Evolutionary conservation across 2,797 vertebrate species (phyloP).

Genomic region (Margarornis squamiger): DNA sequence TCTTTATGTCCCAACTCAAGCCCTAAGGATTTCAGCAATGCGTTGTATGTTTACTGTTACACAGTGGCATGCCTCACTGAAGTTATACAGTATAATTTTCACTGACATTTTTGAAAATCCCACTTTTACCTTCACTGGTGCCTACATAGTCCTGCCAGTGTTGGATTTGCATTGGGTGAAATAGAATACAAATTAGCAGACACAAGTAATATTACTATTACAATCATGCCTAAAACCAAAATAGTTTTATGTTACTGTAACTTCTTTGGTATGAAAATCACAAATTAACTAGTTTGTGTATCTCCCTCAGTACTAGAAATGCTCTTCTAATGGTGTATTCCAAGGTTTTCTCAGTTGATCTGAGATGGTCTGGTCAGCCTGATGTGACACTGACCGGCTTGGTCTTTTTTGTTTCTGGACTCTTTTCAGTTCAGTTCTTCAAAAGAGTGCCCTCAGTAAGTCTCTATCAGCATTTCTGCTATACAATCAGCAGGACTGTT

Average conservation of each 20-base stretch:
- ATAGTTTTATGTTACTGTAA: background rate
- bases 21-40: background rate
- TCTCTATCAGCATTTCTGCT: background rate
- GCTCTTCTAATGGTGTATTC: background rate
- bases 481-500: background rate
- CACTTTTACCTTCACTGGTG: background rate
- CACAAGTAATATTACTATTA: background rate
- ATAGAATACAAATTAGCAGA: background rate
- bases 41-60: background rate
- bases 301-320: background rate
- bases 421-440: background rate
- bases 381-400: background rate
- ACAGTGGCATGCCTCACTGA: background rate
- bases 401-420: background rate
- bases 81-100: background rate
- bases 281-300: background rate
- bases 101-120: background rate
- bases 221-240: background rate
- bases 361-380: background rate
- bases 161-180: background rate
- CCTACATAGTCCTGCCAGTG: background rate
- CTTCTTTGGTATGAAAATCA: background rate
- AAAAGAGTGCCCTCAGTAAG: background rate
- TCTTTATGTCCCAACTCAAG: background rate
- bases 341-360: background rate